Conservation (phyloP, 1,140 invertebrate genomes). For the Bombus confusus region DNA sequence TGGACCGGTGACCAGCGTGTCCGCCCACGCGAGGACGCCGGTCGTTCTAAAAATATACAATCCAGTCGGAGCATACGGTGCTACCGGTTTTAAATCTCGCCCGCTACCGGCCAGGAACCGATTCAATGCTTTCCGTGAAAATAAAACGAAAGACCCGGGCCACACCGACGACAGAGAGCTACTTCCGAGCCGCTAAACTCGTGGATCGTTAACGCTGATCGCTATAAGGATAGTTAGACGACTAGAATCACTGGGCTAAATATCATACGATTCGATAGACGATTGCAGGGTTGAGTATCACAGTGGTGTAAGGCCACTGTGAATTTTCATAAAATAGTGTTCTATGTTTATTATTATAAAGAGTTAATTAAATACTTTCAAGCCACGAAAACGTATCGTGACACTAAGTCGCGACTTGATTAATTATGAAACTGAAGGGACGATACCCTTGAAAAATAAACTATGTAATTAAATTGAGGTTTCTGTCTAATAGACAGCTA, state of each 20-base stretch:
- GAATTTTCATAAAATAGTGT: neutral
- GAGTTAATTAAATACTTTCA: neutral
- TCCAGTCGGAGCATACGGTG: conserved; percentile 71
- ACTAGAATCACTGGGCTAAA: neutral
- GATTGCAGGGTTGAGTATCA: neutral
- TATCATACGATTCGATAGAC: neutral
- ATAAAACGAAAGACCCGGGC: conserved; percentile 45
- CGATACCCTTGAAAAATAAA: too few species aligned
- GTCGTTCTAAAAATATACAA: conserved; percentile 77
- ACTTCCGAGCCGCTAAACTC: conserved; percentile 47
- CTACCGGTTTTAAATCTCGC: conserved; percentile 80
- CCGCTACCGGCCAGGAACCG: conserved; percentile 59
- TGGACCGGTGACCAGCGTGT: conserved; percentile 67
- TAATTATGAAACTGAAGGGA: neutral
- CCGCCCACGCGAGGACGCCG: conserved; percentile 74
- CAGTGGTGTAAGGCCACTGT: neutral
- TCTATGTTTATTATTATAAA: neutral
- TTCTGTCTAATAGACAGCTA: too few species aligned
- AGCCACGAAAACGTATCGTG: neutral
- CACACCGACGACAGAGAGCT: conserved; percentile 14
- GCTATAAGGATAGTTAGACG: neutral
- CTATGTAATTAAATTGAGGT: too few species aligned
- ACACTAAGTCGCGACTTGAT: neutral
- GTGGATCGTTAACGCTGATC: conserved; percentile 50
- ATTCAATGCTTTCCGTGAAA: conserved; percentile 64